Evolutionary conservation across 2,888 invertebrate species (phyloP).

Genomic region (Tribolium freemani): DNA sequence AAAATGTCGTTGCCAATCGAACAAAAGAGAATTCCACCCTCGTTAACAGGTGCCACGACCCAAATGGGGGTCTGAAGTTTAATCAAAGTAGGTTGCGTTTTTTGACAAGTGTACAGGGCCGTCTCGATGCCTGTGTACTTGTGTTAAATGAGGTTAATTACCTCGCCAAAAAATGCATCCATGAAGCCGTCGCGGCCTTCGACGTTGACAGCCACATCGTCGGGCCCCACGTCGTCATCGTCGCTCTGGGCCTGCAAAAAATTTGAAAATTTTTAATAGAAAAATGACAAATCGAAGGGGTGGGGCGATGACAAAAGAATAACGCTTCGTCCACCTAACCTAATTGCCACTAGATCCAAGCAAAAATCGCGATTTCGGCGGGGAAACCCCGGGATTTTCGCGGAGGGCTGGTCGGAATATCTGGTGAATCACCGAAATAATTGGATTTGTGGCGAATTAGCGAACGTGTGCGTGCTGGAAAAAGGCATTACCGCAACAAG

Average conservation of each 20-base stretch:
- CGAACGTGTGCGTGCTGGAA: not conserved
- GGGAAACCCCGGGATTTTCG: not conserved
- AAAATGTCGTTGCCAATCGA: not conserved
- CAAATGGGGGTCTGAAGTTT: too few relatives aligned
- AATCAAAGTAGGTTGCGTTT: not conserved
- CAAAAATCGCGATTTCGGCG: not conserved
- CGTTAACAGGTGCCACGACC: not conserved
- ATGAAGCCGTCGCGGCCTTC: slow-evolving; percentile 95
- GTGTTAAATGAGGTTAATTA: slow-evolving; percentile 63
- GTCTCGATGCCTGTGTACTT: too few relatives aligned
- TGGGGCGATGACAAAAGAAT: slow-evolving; percentile 58
- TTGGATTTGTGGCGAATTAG: slow-evolving; percentile 9
- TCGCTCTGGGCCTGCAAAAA: slow-evolving; percentile 92
- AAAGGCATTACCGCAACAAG: slow-evolving; percentile 84
- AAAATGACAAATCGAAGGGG: slow-evolving; percentile 56
- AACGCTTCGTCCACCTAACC: slow-evolving; percentile 59
- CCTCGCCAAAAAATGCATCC: slow-evolving; percentile 99
- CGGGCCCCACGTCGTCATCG: slow-evolving; percentile 94
- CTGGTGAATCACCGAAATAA: not conserved
- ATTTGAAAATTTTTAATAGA: not conserved
- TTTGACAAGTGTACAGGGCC: not conserved
- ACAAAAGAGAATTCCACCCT: slow-evolving; percentile 15
- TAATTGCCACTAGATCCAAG: slow-evolving; percentile 47
- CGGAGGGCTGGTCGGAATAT: not conserved
- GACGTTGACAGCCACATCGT: slow-evolving; percentile 96